These are phyloP conservation scores for Vanessa tameamea DNA, from an alignment of 1,140 invertebrate genomes.

Conservation along the genomic window DNA sequence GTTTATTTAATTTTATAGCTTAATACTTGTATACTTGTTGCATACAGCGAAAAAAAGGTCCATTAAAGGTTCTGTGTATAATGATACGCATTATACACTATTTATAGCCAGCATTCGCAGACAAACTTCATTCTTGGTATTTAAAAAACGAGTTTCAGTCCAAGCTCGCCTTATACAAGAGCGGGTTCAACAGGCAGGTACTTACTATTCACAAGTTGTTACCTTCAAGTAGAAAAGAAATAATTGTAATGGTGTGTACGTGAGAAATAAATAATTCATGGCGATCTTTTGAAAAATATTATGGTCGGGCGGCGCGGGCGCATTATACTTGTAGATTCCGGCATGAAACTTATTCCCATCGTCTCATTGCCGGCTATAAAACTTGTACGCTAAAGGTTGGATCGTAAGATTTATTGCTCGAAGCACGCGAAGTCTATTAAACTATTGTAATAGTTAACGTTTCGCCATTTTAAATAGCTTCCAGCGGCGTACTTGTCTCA, in stretches of 20 bases:
- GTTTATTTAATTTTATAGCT: constrained; percentile 1
- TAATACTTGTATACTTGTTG: constrained; percentile 2
- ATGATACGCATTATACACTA: constrained; percentile 29
- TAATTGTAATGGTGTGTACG: constrained; percentile 77
- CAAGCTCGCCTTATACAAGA: constrained; percentile 33
- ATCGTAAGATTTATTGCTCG: constrained; percentile 31
- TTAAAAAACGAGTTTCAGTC: constrained; percentile 42
- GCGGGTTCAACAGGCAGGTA: constrained; percentile 41
- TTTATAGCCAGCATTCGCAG: constrained; percentile 37
- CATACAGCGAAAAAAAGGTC: constrained; percentile 11
- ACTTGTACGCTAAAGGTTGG: constrained; percentile 30
- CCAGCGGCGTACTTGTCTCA: background rate
- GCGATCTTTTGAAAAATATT: constrained; percentile 76
- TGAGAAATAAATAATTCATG: constrained; percentile 77
- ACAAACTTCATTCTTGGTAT: constrained; percentile 39
- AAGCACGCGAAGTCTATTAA: constrained; percentile 24
- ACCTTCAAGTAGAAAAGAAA: constrained; percentile 72
- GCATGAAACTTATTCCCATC: constrained; percentile 52
- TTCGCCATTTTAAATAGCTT: constrained; percentile 3
- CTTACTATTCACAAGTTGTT: constrained; percentile 73
- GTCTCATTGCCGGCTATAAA: constrained; percentile 36
- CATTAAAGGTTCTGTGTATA: constrained; percentile 30
- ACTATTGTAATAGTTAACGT: constrained; percentile 9
- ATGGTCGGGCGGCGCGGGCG: constrained; percentile 64
- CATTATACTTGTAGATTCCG: constrained; percentile 76